phyloP scores from a whole-genome alignment of 2,797 vertebrate genomes.

The Kryptopterus vitreolus region DNA sequence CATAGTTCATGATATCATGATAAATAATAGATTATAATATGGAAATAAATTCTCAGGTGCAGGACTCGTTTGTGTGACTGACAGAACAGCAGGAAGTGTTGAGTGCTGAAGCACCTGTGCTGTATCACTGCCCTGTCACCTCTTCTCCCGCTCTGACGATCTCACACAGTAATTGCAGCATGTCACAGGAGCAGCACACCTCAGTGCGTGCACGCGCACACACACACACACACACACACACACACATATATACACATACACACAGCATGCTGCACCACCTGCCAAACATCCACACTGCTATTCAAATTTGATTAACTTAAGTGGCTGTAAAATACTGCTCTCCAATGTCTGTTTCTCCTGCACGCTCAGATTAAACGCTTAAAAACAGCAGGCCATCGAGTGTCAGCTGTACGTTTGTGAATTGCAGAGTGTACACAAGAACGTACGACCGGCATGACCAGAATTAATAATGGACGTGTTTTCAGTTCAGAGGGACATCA shows the following conservation, averaged over 20 bases:
- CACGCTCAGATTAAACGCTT: slow-evolving; percentile 34
- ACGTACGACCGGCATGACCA: neutral
- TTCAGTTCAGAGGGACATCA: neutral
- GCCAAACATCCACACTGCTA: slow-evolving; percentile 33
- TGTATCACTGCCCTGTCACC: slow-evolving; percentile 35
- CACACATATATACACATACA: slow-evolving; percentile 43
- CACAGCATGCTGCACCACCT: slow-evolving; percentile 24
- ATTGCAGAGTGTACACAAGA: neutral
- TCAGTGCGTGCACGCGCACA: slow-evolving; percentile 36
- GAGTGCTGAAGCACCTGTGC: slow-evolving; percentile 19
- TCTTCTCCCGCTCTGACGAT: slow-evolving; percentile 15
- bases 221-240: slow-evolving; percentile 38
- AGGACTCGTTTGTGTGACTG: slow-evolving; percentile 52
- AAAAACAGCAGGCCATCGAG: neutral
- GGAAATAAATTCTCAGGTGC: slow-evolving; percentile 43
- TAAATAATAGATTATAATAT: slow-evolving; percentile 30
- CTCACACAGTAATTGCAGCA: slow-evolving; percentile 45
- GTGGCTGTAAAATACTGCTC: slow-evolving; percentile 41
- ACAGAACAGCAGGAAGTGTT: slow-evolving; percentile 39
- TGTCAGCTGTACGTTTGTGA: neutral
- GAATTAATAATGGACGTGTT: neutral
- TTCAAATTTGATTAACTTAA: slow-evolving; percentile 46
- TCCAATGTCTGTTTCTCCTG: slow-evolving; percentile 33
- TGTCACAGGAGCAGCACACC: slow-evolving; percentile 38
- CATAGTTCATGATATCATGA: slow-evolving; percentile 22